Base-by-base conservation (phyloP, 2,888 invertebrate species). In the Ennomos fuscantarius region DNA sequence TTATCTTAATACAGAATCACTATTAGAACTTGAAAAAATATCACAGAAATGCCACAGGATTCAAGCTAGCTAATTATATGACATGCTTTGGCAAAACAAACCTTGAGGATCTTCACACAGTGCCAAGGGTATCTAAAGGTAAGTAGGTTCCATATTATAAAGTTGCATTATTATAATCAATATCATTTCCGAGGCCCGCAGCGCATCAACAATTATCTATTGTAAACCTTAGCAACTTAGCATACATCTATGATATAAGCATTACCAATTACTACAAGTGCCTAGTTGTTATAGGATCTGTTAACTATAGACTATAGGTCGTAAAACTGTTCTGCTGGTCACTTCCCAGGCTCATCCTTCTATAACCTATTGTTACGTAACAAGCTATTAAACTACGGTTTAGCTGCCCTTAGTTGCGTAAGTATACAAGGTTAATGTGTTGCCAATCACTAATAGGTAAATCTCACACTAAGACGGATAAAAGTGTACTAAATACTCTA, bases 141-240 rank as follows among this genome's bases (percentile, higher is more conserved):
- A 65, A 65, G 61, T 62, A 62, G 62, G 55, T 55, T 49, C 42
- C 33, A 34, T 53, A 55, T 57, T 24, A 24, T 24, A 24, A 24
- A 58, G 56, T 42, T 66, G 64, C 65, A 66, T 73, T 68, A 78
- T 76, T 73, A 74, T 78, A 79, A 80, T 78, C 79, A 74, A 74
- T 74, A 68, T 74, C 66, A 75, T 76, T 82, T 83, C 82, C 85
- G 82, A 66, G 73, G 53, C 60, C 60, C 63, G 67, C 71, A 63
- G 62, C 56, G 66, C 61, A 59, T 63, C 61, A 2, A 37, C 54
- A 57, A 59, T 56, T 12, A 33, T 24, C 24, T 24, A 3, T 24
- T 31, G 39, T 59, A 48, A 53, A 56, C 24, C 24, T 24, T 24
- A 24, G 24, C 24, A 56, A 3, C 24, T 24, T 24, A 24, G 24